These are phyloP conservation scores for Machimus atricapillus DNA, from an alignment of 2,888 invertebrate species.

Conservation along the genomic window DNA sequence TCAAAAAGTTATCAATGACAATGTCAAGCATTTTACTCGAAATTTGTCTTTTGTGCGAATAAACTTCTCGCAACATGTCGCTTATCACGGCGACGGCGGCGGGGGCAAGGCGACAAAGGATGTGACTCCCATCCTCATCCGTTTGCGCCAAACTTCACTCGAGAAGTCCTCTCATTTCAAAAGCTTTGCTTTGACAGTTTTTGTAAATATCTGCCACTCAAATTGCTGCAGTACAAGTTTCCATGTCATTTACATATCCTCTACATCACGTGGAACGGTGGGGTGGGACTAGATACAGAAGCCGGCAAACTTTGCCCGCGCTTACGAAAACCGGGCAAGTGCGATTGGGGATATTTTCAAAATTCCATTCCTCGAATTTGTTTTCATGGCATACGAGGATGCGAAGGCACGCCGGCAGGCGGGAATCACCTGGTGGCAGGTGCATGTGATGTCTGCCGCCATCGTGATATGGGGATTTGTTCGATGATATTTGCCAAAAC, in stretches of 20 bases:
- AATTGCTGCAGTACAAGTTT: conserved; percentile 10
- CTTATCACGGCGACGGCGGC: background rate
- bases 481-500: background rate
- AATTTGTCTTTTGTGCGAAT: conserved; percentile 21
- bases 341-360: background rate
- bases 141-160: background rate
- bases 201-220: conserved; percentile 29
- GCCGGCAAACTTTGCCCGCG: background rate
- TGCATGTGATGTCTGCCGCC: background rate
- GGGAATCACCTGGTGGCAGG: background rate
- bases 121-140: background rate
- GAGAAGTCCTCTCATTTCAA: background rate
- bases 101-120: background rate
- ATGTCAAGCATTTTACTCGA: conserved; percentile 29
- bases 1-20: conserved; percentile 30
- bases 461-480: background rate
- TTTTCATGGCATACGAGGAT: background rate
- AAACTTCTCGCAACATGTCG: background rate
- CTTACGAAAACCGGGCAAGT: background rate
- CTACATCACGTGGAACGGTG: background rate
- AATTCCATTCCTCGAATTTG: background rate
- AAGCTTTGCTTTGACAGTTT: conserved; percentile 15
- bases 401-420: background rate
- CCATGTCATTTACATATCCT: conserved; percentile 17
- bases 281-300: background rate